Percentiles rank a stretch among this genome's conserved stretches.
Evolutionary conservation across 2,797 vertebrate genomes (phyloP).

Genomic region (Hephaestus fuliginosus): DNA sequence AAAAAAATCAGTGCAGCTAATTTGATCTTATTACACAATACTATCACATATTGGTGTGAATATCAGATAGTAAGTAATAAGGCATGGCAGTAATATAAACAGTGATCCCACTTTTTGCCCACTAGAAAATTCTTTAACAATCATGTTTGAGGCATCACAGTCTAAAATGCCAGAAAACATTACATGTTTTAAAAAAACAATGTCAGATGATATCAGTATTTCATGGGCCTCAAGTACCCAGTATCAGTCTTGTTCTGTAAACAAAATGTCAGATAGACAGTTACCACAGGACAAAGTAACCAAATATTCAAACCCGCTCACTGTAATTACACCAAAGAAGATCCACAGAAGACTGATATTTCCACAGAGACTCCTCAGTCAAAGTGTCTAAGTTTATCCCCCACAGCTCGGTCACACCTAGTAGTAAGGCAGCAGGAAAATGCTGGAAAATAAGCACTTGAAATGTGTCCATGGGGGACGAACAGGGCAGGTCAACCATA

Average conservation of each 20-base stretch:
- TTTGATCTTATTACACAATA: neutral
- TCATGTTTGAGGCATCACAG: neutral
- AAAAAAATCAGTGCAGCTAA: neutral
- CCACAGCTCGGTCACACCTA: neutral
- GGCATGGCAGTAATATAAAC: neutral
- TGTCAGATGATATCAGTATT: too few species aligned
- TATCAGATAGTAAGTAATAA: neutral
- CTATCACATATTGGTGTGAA: neutral
- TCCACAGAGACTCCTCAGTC: slow-evolving; percentile 7
- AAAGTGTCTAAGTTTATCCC: slow-evolving; percentile 14
- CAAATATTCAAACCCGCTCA: neutral
- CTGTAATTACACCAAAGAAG: neutral
- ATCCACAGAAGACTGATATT: slow-evolving; percentile 7
- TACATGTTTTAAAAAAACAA: neutral
- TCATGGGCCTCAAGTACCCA: neutral
- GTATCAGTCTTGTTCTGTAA: neutral
- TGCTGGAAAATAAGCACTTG: neutral
- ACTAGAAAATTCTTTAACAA: neutral
- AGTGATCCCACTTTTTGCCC: neutral
- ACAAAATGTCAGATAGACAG: neutral
- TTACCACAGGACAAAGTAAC: neutral
- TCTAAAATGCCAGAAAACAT: neutral
- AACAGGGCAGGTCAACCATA: neutral
- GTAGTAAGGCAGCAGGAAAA: too few species aligned
- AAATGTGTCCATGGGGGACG: neutral